A percentile compares a stretch with the other conserved stretches of the same genome.
Evolutionary conservation across 2,888 invertebrate species (phyloP).

Genomic region (Pteria penguin): DNA sequence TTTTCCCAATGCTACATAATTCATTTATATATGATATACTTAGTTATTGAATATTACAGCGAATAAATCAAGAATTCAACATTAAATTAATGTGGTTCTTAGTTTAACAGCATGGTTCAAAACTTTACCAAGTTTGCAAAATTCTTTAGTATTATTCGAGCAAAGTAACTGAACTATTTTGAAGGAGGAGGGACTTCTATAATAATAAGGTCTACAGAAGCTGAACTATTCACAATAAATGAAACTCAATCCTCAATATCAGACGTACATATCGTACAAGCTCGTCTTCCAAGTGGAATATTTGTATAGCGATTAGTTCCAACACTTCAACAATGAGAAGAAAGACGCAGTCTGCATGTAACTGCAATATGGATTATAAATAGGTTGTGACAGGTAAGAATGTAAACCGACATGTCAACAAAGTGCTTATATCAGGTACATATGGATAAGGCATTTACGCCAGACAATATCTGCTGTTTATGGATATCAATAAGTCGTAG

Average conservation of each 20-base stretch:
- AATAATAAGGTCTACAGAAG: too few relatives aligned
- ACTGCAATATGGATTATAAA: neutral
- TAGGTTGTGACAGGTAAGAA: conserved; percentile 1
- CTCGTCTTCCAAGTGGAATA: neutral
- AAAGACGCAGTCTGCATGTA: neutral
- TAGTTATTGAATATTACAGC: too few relatives aligned
- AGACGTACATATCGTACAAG: neutral
- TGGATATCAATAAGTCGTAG: neutral
- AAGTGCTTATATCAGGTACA: conserved; percentile 4
- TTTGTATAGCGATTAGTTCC: neutral
- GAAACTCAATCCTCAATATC: neutral
- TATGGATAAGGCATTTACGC: neutral
- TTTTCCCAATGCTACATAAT: too few relatives aligned
- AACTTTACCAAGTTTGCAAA: too few relatives aligned
- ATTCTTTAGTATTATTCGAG: too few relatives aligned
- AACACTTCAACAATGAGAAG: conserved; percentile 9
- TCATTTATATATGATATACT: too few relatives aligned
- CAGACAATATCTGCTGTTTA: neutral
- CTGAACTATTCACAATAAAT: too few relatives aligned
- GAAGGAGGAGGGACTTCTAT: too few relatives aligned
- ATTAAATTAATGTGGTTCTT: too few relatives aligned
- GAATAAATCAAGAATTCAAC: too few relatives aligned
- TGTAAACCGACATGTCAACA: conserved; percentile 5
- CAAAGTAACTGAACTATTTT: too few relatives aligned
- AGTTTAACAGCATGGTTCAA: too few relatives aligned